Percentiles rank a stretch among this genome's conserved stretches.
Evolutionary conservation across 2,888 invertebrate species (phyloP).

Genomic region (Caenorhabditis virilis): DNA sequence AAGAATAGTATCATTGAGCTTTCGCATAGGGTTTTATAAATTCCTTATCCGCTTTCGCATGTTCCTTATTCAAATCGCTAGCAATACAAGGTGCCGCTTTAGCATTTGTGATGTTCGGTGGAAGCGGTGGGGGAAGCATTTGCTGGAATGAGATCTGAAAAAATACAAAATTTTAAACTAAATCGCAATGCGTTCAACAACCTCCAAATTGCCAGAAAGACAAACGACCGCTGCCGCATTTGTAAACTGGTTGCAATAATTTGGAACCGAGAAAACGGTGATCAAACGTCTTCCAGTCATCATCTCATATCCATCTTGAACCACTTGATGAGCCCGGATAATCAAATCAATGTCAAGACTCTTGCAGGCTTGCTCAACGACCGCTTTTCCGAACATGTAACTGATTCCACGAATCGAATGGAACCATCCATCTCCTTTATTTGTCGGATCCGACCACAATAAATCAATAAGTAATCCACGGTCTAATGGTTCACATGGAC

Average conservation of each 20-base stretch:
- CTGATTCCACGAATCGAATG: constrained; percentile 55
- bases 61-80: constrained; percentile 13
- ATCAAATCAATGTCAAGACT: constrained; percentile 56
- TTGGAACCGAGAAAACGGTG: constrained; percentile 62
- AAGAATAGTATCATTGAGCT: too few relatives aligned
- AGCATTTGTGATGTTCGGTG: constrained; percentile 20
- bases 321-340: constrained; percentile 62
- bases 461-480: constrained; percentile 59
- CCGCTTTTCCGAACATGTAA: constrained; percentile 60
- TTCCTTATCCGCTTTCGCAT: constrained; percentile 38
- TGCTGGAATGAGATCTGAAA: constrained; percentile 32
- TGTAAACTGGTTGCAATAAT: constrained; percentile 58
- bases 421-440: constrained; percentile 57
- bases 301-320: constrained; percentile 63
- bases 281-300: constrained; percentile 58
- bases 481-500: constrained; percentile 60
- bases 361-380: constrained; percentile 54
- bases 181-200: too few relatives aligned
- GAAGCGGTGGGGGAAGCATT: constrained; percentile 24
- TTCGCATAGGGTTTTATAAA: constrained; percentile 36
- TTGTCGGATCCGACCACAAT: constrained; percentile 63
- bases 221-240: constrained; percentile 63
- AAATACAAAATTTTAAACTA: too few relatives aligned
- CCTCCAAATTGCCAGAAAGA: constrained; percentile 53
- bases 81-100: constrained; percentile 34